Evolutionary conservation across 1,140 invertebrate species (phyloP).

Genomic region (Lucilia cuprina): DNA sequence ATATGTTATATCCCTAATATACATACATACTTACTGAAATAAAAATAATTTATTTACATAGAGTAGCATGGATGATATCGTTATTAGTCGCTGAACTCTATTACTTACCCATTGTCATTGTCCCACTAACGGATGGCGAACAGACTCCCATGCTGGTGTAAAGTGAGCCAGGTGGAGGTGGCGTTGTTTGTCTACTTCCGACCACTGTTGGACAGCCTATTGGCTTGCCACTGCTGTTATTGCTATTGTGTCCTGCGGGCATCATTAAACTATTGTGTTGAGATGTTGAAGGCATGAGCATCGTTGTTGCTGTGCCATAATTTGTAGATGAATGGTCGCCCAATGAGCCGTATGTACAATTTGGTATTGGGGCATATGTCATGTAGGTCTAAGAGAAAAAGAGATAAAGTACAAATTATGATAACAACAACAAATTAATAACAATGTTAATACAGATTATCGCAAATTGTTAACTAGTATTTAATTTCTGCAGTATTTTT

Average conservation of each 20-base stretch:
- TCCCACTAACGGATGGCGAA: slow-evolving; percentile 46
- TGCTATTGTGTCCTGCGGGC: slow-evolving; percentile 27
- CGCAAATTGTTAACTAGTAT: background rate
- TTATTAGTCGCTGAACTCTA: background rate
- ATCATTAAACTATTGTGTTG: slow-evolving; percentile 36
- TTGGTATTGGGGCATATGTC: slow-evolving; percentile 51
- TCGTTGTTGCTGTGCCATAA: slow-evolving; percentile 46
- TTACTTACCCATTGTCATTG: slow-evolving; percentile 50
- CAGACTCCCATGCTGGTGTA: slow-evolving; percentile 48
- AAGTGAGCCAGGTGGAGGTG: slow-evolving; percentile 42
- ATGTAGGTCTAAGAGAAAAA: slow-evolving; percentile 47
- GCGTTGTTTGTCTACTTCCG: slow-evolving; percentile 25
- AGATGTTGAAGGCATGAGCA: slow-evolving; percentile 45
- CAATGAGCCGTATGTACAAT: slow-evolving; percentile 47
- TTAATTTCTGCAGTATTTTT: background rate
- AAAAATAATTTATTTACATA: background rate
- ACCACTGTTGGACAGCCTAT: background rate
- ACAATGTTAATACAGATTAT: background rate
- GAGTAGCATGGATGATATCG: background rate
- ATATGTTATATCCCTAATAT: too few relatives aligned
- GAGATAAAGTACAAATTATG: background rate
- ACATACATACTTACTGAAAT: background rate
- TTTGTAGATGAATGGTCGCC: slow-evolving; percentile 40
- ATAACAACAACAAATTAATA: slow-evolving; percentile 36
- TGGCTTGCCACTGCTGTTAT: slow-evolving; percentile 24